These are phyloP conservation scores for Microchrysa polita DNA, from an alignment of 2,888 invertebrate genomes.

Conservation along the genomic window DNA sequence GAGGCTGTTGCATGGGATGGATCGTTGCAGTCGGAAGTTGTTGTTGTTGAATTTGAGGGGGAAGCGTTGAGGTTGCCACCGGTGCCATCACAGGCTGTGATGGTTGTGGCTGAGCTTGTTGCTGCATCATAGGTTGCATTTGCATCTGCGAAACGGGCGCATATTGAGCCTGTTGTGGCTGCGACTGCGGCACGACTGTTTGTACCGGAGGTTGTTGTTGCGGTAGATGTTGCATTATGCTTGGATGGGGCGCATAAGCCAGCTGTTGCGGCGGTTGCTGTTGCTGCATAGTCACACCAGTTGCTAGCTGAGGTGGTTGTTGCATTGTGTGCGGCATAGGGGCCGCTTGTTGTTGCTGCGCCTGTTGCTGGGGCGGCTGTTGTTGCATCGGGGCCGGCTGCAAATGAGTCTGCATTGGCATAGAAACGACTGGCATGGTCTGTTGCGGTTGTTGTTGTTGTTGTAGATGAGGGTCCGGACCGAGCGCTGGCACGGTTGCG, in stretches of 20 bases:
- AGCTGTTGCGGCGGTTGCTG: too few species aligned
- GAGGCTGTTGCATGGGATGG: constrained; percentile 34
- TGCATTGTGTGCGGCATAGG: constrained; percentile 48
- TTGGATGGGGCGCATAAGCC: too few species aligned
- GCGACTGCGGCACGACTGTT: constrained; percentile 1
- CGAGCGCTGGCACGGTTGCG: constrained; percentile 50
- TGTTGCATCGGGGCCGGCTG: constrained; percentile 42
- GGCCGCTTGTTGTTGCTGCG: constrained; percentile 57
- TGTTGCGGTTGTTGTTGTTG: constrained; percentile 64
- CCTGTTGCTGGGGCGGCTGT: constrained; percentile 50
- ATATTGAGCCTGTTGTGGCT: constrained; percentile 41
- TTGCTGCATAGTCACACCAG: background rate
- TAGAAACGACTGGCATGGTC: constrained; percentile 58
- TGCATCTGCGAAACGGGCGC: background rate
- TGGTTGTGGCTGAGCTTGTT: constrained; percentile 22
- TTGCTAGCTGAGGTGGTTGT: constrained; percentile 46
- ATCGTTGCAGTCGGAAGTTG: constrained; percentile 51
- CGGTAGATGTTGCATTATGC: constrained; percentile 53
- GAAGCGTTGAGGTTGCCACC: constrained; percentile 6
- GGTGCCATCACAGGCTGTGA: background rate
- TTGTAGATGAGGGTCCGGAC: constrained; percentile 60
- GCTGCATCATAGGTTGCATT: background rate
- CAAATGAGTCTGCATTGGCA: constrained; percentile 54
- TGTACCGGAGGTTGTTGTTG: constrained; percentile 51
- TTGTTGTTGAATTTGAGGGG: constrained; percentile 52